These are phyloP conservation scores for Lates japonicus DNA, from an alignment of 2,797 vertebrate genomes.

Conservation along the genomic window DNA sequence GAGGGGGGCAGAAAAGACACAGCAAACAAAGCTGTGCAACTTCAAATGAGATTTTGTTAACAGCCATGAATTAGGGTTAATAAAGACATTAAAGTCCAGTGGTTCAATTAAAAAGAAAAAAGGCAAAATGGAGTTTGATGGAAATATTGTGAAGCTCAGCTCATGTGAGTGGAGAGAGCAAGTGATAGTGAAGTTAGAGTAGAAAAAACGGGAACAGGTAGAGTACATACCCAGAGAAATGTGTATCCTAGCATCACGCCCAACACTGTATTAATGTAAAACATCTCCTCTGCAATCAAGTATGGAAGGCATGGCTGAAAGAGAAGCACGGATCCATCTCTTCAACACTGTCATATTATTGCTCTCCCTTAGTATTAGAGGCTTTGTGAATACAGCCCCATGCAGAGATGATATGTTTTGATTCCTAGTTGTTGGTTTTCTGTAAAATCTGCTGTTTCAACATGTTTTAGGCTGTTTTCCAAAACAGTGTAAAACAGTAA, in stretches of 20 bases:
- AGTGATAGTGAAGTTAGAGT: neutral
- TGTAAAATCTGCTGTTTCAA: too few relatives aligned
- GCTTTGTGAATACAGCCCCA: too few relatives aligned
- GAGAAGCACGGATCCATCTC: neutral
- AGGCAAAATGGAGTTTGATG: too few relatives aligned
- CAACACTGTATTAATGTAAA: rapidly evolving
- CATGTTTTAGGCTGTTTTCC: too few relatives aligned
- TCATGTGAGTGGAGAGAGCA: neutral
- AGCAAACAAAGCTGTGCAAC: neutral
- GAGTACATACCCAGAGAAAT: conserved; percentile 67
- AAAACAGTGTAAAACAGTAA: neutral
- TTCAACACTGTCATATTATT: neutral
- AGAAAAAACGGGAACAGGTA: neutral
- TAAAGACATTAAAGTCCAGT: too few relatives aligned
- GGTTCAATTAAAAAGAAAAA: neutral
- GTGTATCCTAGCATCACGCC: conserved; percentile 13
- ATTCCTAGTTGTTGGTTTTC: too few relatives aligned
- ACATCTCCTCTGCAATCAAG: rapidly evolving
- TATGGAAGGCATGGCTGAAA: conserved; percentile 65
- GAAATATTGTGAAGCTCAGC: neutral
- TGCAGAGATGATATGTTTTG: too few relatives aligned
- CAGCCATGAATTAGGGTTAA: too few relatives aligned
- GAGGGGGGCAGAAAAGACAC: conserved; percentile 16
- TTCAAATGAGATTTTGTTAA: too few relatives aligned
- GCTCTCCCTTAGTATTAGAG: too few relatives aligned